phyloP scores from a whole-genome alignment of 2,888 invertebrate species.

The Ecdyonurus torrentis region DNA sequence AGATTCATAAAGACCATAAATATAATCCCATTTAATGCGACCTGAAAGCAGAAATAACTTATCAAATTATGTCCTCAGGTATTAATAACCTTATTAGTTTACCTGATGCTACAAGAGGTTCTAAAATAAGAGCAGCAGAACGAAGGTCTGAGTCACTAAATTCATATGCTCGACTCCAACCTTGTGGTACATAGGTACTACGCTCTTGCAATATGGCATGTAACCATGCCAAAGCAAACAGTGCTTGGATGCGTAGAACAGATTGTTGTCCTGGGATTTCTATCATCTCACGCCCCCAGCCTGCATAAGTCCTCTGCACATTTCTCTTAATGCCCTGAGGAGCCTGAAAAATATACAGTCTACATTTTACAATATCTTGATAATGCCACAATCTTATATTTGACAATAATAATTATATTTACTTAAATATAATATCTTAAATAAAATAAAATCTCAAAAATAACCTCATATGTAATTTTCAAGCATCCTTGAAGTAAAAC shows the following conservation, averaged over 20 bases:
- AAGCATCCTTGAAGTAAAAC: conserved; percentile 59
- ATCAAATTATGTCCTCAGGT: conserved; percentile 1
- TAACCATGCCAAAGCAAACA: conserved; percentile 68
- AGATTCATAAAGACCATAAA: conserved; percentile 58
- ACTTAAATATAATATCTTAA: too few species aligned
- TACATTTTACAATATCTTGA: conserved; percentile 1
- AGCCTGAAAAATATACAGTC: conserved; percentile 30
- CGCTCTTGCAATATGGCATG: conserved; percentile 87
- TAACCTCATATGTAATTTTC: conserved; percentile 55
- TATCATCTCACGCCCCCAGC: conserved; percentile 37
- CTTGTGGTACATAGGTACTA: conserved; percentile 80
- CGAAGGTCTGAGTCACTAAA: conserved; percentile 68
- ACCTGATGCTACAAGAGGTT: conserved; percentile 27
- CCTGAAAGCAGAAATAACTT: conserved; percentile 7
- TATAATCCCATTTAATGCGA: conserved; percentile 46
- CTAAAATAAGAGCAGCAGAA: conserved; percentile 49
- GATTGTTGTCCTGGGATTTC: conserved; percentile 7
- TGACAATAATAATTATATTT: too few species aligned
- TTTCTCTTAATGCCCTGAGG: conserved; percentile 77
- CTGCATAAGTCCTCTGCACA: conserved; percentile 52
- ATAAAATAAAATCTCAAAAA: too few species aligned
- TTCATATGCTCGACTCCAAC: conserved; percentile 81
- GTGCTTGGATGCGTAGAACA: conserved; percentile 24
- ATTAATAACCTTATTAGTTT: conserved; percentile 4
- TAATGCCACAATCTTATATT: background rate